Evolutionary conservation across 2,888 invertebrate species (phyloP).

Genomic region (Drosophila falleni): DNA sequence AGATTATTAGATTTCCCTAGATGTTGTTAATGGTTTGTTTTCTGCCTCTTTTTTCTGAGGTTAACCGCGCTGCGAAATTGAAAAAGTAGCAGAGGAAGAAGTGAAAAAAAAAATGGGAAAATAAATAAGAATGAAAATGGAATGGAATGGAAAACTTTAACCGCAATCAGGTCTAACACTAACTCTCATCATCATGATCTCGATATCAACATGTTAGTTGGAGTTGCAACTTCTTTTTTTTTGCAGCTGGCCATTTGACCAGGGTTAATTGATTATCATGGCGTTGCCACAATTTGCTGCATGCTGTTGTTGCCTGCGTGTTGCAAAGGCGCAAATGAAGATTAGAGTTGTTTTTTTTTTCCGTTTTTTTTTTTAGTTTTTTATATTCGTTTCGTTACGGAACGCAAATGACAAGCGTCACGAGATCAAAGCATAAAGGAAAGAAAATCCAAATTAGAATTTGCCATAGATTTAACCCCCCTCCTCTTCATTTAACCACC

Average conservation of each 20-base stretch:
- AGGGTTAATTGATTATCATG: conserved; percentile 77
- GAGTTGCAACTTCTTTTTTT: conserved; percentile 3
- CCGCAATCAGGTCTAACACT: conserved; percentile 47
- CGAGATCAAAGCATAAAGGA: conserved; percentile 71
- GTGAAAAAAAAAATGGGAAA: background rate
- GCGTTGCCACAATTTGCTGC: conserved; percentile 21
- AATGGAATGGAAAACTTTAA: conserved; percentile 19
- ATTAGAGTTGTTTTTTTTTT: conserved; percentile 34
- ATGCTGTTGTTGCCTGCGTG: conserved; percentile 17
- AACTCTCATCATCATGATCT: conserved; percentile 26
- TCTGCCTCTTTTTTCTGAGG: conserved; percentile 32
- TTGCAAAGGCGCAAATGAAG: conserved; percentile 49
- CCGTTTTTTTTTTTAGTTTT: background rate
- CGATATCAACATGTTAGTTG: conserved; percentile 33
- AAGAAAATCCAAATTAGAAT: conserved; percentile 69
- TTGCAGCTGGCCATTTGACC: conserved; percentile 55
- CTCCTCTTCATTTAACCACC: no score
- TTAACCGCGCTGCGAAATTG: conserved; percentile 66
- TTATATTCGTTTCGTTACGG: background rate
- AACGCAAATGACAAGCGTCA: conserved; percentile 75
- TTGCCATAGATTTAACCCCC: conserved; percentile 21
- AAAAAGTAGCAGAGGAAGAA: conserved; percentile 30
- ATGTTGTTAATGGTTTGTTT: conserved; percentile 34
- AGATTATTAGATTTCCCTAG: conserved; percentile 45
- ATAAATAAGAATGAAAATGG: background rate